These are phyloP conservation scores for Bufo gargarizans DNA, from an alignment of 2,113 vertebrate species.

Conservation along the genomic window DNA sequence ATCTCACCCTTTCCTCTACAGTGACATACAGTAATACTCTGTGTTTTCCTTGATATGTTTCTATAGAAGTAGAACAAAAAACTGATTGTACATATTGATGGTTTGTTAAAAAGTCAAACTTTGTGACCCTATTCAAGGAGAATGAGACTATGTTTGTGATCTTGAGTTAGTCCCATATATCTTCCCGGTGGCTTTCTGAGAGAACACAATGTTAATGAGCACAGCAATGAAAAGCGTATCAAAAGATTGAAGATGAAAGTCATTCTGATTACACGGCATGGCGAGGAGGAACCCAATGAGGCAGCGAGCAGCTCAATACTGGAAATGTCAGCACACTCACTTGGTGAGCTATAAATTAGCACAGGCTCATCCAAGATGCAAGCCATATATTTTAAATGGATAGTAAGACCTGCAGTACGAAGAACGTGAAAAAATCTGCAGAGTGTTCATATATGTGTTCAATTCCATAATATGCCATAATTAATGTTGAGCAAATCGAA, in stretches of 20 bases:
- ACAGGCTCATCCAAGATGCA: not conserved
- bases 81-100: not conserved
- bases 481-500: not conserved
- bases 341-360: slow-evolving; percentile 36
- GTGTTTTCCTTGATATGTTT: not conserved
- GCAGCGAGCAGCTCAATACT: not conserved
- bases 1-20: too few species aligned
- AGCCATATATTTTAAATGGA: slow-evolving; percentile 26
- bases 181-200: not conserved
- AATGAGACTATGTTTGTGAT: not conserved
- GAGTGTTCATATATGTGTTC: not conserved
- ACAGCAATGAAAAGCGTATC: slow-evolving; percentile 13
- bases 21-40: not conserved
- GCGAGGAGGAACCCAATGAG: slow-evolving; percentile 24
- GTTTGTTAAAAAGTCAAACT: not conserved
- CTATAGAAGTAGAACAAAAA: not conserved
- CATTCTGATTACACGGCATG: slow-evolving; percentile 24
- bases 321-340: slow-evolving; percentile 50
- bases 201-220: slow-evolving; percentile 27
- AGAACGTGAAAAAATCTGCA: not conserved
- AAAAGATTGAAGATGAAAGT: slow-evolving; percentile 42
- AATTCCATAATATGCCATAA: not conserved
- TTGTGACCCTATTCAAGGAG: not conserved
- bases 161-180: not conserved
- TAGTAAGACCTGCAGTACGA: not conserved